Base-by-base conservation (phyloP, 2,113 vertebrate species). In the Vidua chalybeata region DNA sequence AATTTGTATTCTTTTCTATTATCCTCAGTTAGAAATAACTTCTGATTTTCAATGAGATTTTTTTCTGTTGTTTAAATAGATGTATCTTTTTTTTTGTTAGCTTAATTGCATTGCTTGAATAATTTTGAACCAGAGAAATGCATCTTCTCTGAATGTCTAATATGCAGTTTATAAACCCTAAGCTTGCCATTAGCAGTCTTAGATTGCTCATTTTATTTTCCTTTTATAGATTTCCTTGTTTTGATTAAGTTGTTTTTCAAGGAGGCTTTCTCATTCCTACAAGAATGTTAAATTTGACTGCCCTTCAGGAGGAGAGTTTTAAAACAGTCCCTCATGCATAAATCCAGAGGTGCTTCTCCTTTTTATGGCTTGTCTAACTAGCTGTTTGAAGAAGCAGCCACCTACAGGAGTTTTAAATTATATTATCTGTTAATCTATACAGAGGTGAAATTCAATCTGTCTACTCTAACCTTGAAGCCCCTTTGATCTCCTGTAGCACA, bases 401-500 rank as follows among this genome's bases (percentile, higher is more conserved):
- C 33, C 56, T 79, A 68, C 26, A 93, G 45, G 52, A 89, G 58
- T 88, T 87, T 93, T 73, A 93, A 92, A 80, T 84, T 10, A 61
- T 68, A 85, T 87, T 85, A 94, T 76, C 84, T 93, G 69, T 62
- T 96, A 77, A 78, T 81, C 46, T 89, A 39, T 22, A 84, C 33
- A 89, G 74, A 82, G 61, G 80, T 37, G 43, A 92, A 95, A 77
- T 88, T 90, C 72, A 94, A 3, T 37, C 84, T 97, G 79, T 58
- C 71, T 89, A 64, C 64, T 72, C 66, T 91, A 87, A 78, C 66
- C 62, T 86, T 85, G 71, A 45, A 52, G 45, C 28, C 59, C 90
- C 85, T 94, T 94, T 88, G 82, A 96, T 95, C 88, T 94, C 66
- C 45, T 73, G 31, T 33, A 93, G 75, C 55, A 88, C 49, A 66